A percentile compares a stretch with the other conserved stretches of the same genome.
These are phyloP conservation scores for Microplitis demolitor DNA, from an alignment of 1,140 invertebrate species.

Conservation along the genomic window DNA sequence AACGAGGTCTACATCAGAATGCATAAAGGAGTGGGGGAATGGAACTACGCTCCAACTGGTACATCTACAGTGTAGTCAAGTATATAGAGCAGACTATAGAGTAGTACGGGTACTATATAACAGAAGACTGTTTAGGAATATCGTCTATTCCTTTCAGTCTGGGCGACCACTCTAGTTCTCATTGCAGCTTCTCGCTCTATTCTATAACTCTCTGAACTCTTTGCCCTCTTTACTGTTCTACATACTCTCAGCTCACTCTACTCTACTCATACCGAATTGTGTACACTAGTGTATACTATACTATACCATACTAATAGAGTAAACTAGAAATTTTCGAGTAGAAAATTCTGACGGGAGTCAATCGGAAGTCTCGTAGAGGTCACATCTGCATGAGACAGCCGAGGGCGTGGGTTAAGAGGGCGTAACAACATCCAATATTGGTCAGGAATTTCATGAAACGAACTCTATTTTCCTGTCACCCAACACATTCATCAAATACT, in stretches of 20 bases:
- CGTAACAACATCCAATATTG: conserved; percentile 23
- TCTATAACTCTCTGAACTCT: neutral
- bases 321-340: neutral
- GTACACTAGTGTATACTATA: neutral
- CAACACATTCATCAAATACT: neutral
- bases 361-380: conserved; percentile 18
- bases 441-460: conserved; percentile 12
- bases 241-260: too few species aligned
- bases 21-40: too few species aligned
- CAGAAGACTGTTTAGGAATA: too few species aligned
- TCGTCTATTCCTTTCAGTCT: too few species aligned
- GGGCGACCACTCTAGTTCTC: too few species aligned
- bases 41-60: too few species aligned
- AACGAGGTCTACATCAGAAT: too few species aligned
- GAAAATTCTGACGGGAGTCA: conserved; percentile 10
- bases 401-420: conserved; percentile 10
- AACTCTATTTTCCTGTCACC: conserved; percentile 11
- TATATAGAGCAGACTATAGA: too few species aligned
- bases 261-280: neutral
- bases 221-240: too few species aligned
- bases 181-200: neutral
- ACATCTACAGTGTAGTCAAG: too few species aligned
- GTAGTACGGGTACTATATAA: too few species aligned
- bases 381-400: conserved; percentile 18
- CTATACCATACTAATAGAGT: neutral